Evolutionary conservation across 2,888 invertebrate species (phyloP).

Genomic region (Eurytoma adleriae): DNA sequence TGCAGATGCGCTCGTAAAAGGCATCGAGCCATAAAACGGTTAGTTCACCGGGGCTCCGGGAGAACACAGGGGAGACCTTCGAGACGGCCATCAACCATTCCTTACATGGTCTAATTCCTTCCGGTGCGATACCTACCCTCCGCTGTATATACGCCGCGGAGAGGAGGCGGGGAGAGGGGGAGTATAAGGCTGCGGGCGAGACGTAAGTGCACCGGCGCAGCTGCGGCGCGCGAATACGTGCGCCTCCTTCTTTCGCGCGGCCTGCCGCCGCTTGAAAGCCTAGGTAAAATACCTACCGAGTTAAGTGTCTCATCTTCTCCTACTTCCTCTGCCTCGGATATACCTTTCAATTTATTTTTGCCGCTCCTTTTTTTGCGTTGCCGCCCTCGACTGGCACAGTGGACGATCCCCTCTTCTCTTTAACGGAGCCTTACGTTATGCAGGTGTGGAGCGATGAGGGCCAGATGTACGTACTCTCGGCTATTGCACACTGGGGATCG

Average conservation of each 20-base stretch:
- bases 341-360: constrained; percentile 36
- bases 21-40: constrained; percentile 71
- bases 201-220: constrained; percentile 52
- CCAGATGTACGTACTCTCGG: background rate
- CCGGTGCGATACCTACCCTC: constrained; percentile 46
- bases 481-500: too few species aligned
- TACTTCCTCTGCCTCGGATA: constrained; percentile 5
- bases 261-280: constrained; percentile 43
- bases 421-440: too few species aligned
- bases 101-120: constrained; percentile 70
- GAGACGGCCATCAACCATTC: constrained; percentile 70
- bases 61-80: constrained; percentile 56
- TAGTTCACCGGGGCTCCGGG: constrained; percentile 60
- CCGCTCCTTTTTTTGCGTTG: background rate
- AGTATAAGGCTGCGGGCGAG: background rate
- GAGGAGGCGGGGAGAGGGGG: background rate
- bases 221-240: constrained; percentile 44
- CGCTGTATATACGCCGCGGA: too few species aligned
- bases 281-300: constrained; percentile 52
- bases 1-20: constrained; percentile 71
- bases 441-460: background rate
- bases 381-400: too few species aligned
- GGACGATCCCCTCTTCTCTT: too few species aligned
- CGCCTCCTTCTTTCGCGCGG: constrained; percentile 10
- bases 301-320: constrained; percentile 49